Conservation (phyloP, 2,113 vertebrate genomes). For the Phainopepla nitens region DNA sequence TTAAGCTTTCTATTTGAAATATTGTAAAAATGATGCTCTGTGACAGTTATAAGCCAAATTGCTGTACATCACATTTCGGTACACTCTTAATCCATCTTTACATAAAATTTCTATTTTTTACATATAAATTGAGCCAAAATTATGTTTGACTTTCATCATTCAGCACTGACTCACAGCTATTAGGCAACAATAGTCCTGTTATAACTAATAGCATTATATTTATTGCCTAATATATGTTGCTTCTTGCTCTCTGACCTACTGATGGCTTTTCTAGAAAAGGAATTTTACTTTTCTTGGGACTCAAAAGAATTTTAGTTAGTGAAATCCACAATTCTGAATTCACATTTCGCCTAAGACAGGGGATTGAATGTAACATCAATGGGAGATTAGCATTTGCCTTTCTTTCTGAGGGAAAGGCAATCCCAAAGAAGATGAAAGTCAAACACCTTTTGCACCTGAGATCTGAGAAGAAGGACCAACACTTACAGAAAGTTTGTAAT, state of each 20-base stretch:
- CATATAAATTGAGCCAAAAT: neutral
- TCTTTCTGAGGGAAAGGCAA: neutral
- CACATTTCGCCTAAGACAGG: neutral
- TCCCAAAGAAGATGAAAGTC: neutral
- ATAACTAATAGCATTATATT: neutral
- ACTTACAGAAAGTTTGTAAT: neutral
- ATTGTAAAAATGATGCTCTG: neutral
- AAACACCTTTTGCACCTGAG: neutral
- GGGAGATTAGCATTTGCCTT: neutral
- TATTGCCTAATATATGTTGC: neutral
- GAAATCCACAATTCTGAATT: neutral
- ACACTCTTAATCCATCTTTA: neutral
- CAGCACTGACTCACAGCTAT: neutral
- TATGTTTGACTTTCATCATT: neutral
- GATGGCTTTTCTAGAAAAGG: neutral
- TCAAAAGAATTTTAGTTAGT: neutral
- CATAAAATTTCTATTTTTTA: neutral
- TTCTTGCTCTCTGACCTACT: neutral
- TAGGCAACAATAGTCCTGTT: neutral
- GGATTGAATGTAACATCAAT: neutral
- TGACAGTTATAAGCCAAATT: neutral
- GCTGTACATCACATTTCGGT: neutral
- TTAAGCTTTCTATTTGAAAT: neutral
- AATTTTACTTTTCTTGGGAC: neutral
- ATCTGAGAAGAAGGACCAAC: neutral